Base-by-base conservation (phyloP, 2,888 invertebrate genomes). In the Philereme vetulata region DNA sequence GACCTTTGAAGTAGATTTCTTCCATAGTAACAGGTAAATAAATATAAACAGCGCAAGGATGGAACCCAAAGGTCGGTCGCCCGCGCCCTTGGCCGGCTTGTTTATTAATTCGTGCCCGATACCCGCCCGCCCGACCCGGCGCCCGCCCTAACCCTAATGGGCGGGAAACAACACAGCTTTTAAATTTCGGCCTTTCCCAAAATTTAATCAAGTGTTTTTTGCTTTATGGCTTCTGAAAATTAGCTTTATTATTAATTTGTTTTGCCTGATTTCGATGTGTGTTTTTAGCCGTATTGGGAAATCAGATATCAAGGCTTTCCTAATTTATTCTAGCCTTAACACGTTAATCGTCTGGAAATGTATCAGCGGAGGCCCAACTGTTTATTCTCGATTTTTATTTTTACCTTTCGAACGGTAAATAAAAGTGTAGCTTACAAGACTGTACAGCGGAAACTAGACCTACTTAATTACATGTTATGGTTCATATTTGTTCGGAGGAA, bases 351-450 rank as follows among this genome's bases (percentile, higher is more conserved):
- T 76, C 81, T 81, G 79, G 71, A 82, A 90, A 86, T 90, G 87
- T 92, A 89, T 87, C 86, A 84, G 77, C 75, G 79, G 77, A 84
- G 84, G 81, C 82, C 81, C 80, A 83, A 85, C 84, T 86, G 89
- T 90, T 88, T 90, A 88, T 90, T 87, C 81, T 82, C 84, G 85
- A 84, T 90, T 87, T 88, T 90, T 89, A 90, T 90, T 90, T 90
- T 88, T 86, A 90, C 88, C 90, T 90, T 84, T 72, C 77, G 75
- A 80, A 75, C 74, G 75, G 86, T 88, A 88, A 88, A 88, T 88
- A 89, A 80, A 79, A 77, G 72, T 64, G 52, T 55, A 60, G 45
- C 33, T 54, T 42, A 56, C 53, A 49, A 48, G 4, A 42, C 51
- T 38, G 45, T 52, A 50, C 73, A 72, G 70, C 53, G 64, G 62